Percentiles rank a stretch among this genome's conserved stretches.
Evolutionary conservation across 1,140 invertebrate species (phyloP).

Genomic region (Tetramorium alpestre): DNA sequence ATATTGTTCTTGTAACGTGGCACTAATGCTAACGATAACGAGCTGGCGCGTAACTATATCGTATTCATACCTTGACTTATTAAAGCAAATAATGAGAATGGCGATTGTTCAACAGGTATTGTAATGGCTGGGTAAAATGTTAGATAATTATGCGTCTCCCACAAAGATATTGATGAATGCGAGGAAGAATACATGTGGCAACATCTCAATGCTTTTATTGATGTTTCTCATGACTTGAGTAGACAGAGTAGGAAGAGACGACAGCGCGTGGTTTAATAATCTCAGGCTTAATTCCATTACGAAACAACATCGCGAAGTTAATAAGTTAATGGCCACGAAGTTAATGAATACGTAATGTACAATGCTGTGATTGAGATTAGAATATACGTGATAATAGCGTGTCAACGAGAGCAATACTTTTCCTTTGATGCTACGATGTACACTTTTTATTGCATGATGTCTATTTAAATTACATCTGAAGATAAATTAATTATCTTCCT

Average conservation of each 20-base stretch:
- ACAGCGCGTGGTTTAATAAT: neutral
- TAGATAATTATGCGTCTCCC: neutral
- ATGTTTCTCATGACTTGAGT: neutral
- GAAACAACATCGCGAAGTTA: conserved; percentile 6
- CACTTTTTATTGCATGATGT: too few relatives aligned
- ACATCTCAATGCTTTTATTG: neutral
- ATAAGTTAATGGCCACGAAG: conserved; percentile 5
- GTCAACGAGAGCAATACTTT: too few relatives aligned
- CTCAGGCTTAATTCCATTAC: neutral
- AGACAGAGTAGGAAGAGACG: neutral
- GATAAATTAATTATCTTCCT: too few relatives aligned
- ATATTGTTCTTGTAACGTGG: conserved; percentile 24
- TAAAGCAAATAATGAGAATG: conserved; percentile 43
- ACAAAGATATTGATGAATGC: neutral
- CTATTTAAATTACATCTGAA: too few relatives aligned
- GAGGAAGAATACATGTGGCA: neutral
- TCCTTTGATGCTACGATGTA: too few relatives aligned
- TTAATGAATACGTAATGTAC: conserved; percentile 37
- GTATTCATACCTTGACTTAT: conserved; percentile 42
- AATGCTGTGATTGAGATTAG: conserved; percentile 10
- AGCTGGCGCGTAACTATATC: neutral
- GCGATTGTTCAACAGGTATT: conserved; percentile 17
- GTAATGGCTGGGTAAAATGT: neutral
- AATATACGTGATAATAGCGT: neutral
- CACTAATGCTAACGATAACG: conserved; percentile 31